Evolutionary conservation across 2,888 invertebrate genomes (phyloP).

Genomic region (Scrobipalpa costella): DNA sequence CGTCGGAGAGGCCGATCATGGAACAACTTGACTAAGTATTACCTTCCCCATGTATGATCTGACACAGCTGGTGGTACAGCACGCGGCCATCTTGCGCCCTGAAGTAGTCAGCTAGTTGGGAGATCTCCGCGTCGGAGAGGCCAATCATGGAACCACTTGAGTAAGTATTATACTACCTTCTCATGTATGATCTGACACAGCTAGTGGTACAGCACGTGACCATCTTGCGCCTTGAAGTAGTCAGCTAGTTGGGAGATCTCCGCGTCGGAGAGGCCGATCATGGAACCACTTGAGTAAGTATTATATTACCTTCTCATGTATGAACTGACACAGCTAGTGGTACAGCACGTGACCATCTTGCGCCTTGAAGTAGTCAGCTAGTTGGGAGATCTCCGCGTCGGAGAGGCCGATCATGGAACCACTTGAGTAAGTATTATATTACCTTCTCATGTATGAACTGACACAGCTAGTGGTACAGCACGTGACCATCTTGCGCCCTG

Average conservation of each 20-base stretch:
- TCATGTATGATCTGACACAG: conserved; percentile 87
- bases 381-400: too few species aligned
- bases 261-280: conserved; percentile 85
- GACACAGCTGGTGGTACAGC: conserved; percentile 87
- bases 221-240: conserved; percentile 90
- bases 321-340: conserved; percentile 87
- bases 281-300: too few species aligned
- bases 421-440: too few species aligned
- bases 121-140: conserved; percentile 86
- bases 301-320: conserved; percentile 83
- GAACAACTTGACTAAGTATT: too few species aligned
- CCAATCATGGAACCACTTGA: too few species aligned
- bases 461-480: conserved; percentile 88
- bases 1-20: too few species aligned
- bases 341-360: conserved; percentile 89
- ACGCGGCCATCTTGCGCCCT: conserved; percentile 89
- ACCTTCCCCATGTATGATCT: conserved; percentile 86
- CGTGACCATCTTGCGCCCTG: conserved; percentile 88
- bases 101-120: conserved; percentile 89
- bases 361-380: conserved; percentile 89
- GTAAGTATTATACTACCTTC: conserved; percentile 78
- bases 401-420: too few species aligned
- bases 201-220: conserved; percentile 87
- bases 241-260: conserved; percentile 88
- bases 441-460: conserved; percentile 86